Evolutionary conservation across 1,140 invertebrate genomes (phyloP).

Genomic region (Cyphomyrmex costatus): DNA sequence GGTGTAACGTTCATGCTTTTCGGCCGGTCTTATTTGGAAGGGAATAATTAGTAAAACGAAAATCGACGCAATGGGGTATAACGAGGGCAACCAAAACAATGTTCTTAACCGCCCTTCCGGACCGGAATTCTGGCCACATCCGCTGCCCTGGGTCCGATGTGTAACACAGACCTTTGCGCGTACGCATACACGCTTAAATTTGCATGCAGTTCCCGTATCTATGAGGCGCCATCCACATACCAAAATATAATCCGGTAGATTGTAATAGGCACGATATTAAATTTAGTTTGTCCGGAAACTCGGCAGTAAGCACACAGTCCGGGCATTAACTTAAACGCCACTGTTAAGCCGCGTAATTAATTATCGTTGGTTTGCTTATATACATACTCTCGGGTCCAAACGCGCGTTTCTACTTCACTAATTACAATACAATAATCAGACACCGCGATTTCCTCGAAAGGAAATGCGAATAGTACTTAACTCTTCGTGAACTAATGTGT

Average conservation of each 20-base stretch:
- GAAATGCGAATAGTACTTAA: conserved; percentile 14
- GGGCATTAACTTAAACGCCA: conserved; percentile 81
- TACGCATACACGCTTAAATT: conserved; percentile 61
- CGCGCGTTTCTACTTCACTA: conserved; percentile 38
- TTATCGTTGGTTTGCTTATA: conserved; percentile 72
- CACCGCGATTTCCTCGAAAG: conserved; percentile 10
- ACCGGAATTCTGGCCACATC: conserved; percentile 70
- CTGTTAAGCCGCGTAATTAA: conserved; percentile 81
- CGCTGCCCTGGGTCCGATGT: conserved; percentile 40
- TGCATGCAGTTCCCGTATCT: conserved; percentile 36
- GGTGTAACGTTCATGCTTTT: conserved; percentile 22
- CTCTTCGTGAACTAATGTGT: neutral
- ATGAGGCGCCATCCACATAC: conserved; percentile 59
- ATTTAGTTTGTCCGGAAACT: conserved; percentile 83
- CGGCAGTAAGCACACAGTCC: conserved; percentile 73
- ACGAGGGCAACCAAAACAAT: conserved; percentile 52
- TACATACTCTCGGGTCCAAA: conserved; percentile 2
- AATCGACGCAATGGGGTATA: conserved; percentile 48
- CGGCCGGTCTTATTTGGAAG: conserved; percentile 30
- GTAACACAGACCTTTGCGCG: conserved; percentile 43
- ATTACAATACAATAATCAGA: conserved; percentile 43
- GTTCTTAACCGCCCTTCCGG: conserved; percentile 70
- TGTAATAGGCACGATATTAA: conserved; percentile 84
- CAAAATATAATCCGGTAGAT: conserved; percentile 83
- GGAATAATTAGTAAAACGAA: conserved; percentile 58